Evolutionary conservation across 2,113 vertebrate genomes (phyloP).

Genomic region (Paratilapia polleni): DNA sequence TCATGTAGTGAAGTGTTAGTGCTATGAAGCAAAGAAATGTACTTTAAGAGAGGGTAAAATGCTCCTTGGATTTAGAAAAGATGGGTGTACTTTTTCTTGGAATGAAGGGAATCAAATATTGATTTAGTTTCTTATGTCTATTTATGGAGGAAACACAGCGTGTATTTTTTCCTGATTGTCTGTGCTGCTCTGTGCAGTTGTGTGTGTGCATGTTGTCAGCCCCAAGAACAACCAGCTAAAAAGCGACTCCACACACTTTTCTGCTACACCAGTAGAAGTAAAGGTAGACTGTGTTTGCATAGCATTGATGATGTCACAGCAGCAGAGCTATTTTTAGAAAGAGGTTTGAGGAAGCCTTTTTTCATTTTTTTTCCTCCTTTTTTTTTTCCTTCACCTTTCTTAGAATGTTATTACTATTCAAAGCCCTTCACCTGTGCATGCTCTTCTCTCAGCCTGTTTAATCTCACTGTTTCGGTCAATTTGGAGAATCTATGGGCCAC

Average conservation of each 20-base stretch:
- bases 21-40: not conserved
- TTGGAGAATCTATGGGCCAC: not conserved
- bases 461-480: conserved; percentile 31
- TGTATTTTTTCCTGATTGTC: not conserved
- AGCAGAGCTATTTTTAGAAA: conserved; percentile 74
- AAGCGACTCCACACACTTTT: conserved; percentile 30
- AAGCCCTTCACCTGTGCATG: conserved; percentile 7
- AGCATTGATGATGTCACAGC: conserved; percentile 74
- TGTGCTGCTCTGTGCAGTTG: not conserved
- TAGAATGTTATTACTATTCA: conserved; percentile 47
- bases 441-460: conserved; percentile 16
- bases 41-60: not conserved
- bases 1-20: not conserved
- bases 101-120: not conserved
- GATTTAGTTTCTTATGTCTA: not conserved
- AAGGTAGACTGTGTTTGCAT: conserved; percentile 56
- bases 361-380: not conserved
- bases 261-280: conserved; percentile 45
- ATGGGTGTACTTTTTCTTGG: not conserved
- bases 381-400: not conserved
- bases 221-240: conserved; percentile 5
- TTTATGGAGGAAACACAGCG: not conserved
- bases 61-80: not conserved
- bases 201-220: not conserved
- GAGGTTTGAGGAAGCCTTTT: conserved; percentile 33